phyloP scores from a whole-genome alignment of 2,888 invertebrate genomes.

The Onchidella celtica region DNA sequence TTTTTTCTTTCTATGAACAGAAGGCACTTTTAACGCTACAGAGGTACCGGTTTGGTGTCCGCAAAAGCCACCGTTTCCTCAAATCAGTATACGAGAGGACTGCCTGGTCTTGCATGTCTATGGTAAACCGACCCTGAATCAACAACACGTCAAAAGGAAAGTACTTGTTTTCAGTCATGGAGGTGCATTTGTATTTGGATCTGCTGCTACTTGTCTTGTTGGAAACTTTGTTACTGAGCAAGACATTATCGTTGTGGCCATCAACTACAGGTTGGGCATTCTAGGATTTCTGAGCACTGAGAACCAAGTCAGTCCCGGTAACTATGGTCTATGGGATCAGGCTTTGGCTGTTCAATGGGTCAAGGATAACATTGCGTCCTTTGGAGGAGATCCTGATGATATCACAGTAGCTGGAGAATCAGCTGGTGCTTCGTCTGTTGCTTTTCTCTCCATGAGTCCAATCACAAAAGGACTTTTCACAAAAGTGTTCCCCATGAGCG shows the following conservation, averaged over 20 bases:
- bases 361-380: conserved; percentile 39
- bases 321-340: conserved; percentile 54
- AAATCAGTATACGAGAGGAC: not conserved
- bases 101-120: conserved; percentile 1
- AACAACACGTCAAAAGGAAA: not conserved
- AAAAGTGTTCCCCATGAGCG: conserved; percentile 65
- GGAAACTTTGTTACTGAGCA: conserved; percentile 24
- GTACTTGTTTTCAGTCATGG: conserved; percentile 52
- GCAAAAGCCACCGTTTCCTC: too few relatives aligned
- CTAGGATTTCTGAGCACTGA: conserved; percentile 46
- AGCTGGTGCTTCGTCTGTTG: conserved; percentile 60
- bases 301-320: conserved; percentile 43
- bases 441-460: conserved; percentile 63
- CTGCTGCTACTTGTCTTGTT: not conserved
- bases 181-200: conserved; percentile 38
- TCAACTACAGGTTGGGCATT: conserved; percentile 49
- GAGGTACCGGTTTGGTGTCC: too few relatives aligned
- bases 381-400: conserved; percentile 48
- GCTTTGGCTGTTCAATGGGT: conserved; percentile 40
- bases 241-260: conserved; percentile 44
- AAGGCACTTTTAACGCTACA: too few relatives aligned
- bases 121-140: not conserved
- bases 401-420: conserved; percentile 69
- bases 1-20: too few relatives aligned
- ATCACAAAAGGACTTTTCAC: conserved; percentile 60